Conservation (phyloP, 2,797 vertebrate genomes). For the Leucoraja ocellata region DNA sequence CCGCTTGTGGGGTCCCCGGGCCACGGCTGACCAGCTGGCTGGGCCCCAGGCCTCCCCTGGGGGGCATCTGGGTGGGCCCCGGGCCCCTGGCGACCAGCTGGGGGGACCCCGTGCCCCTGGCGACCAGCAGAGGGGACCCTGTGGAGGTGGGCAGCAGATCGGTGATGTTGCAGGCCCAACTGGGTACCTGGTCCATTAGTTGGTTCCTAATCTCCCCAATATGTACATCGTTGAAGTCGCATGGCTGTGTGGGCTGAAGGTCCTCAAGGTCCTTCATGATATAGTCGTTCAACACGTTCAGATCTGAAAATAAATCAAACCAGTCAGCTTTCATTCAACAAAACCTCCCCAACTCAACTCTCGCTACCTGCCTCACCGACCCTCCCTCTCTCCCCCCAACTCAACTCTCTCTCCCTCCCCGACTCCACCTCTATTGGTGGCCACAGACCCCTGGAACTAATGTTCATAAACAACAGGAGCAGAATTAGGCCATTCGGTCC, state of each 20-base stretch:
- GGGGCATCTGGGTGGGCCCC: neutral
- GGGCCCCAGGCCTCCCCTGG: neutral
- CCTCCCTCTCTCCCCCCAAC: too few species aligned
- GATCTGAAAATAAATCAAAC: neutral
- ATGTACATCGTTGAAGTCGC: neutral
- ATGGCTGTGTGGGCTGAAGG: too few species aligned
- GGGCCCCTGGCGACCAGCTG: neutral
- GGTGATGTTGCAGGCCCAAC: neutral
- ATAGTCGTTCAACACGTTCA: neutral
- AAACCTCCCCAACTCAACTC: too few species aligned
- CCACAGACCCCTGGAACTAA: too few species aligned
- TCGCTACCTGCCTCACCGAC: too few species aligned
- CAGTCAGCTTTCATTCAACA: too few species aligned
- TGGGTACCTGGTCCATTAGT: neutral
- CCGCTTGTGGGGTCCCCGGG: neutral
- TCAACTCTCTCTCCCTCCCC: too few species aligned
- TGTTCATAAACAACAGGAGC: too few species aligned
- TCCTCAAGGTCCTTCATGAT: conserved; percentile 8
- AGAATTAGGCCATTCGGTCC: too few species aligned
- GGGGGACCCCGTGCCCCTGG: neutral
- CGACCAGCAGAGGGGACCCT: neutral
- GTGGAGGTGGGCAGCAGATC: neutral
- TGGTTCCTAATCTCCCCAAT: neutral
- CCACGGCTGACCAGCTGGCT: too few species aligned
- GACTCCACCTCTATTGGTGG: too few species aligned